Conservation (phyloP, 2,888 invertebrate species). For the Meganola albula region DNA sequence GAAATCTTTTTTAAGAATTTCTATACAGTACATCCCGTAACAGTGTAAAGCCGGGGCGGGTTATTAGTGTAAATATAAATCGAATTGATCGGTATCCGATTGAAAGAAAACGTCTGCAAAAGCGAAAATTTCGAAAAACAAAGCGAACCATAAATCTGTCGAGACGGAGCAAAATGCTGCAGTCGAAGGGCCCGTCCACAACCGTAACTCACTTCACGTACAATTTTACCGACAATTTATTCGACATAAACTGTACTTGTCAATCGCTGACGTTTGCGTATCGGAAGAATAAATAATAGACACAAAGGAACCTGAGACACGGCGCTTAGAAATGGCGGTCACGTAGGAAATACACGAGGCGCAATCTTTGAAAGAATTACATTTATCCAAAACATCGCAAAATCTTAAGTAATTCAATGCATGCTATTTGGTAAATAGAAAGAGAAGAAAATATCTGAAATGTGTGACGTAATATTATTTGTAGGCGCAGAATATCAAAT, state of each 20-base stretch:
- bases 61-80: slow-evolving; percentile 25
- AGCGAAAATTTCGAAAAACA: slow-evolving; percentile 53
- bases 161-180: slow-evolving; percentile 43
- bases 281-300: slow-evolving; percentile 71
- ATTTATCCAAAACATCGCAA: slow-evolving; percentile 66
- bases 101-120: slow-evolving; percentile 35
- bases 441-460: slow-evolving; percentile 18
- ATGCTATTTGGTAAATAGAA: slow-evolving; percentile 46
- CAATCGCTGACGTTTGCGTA: slow-evolving; percentile 71
- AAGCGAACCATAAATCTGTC: slow-evolving; percentile 60
- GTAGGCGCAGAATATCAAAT: slow-evolving; percentile 16
- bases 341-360: slow-evolving; percentile 62
- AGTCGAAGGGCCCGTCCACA: slow-evolving; percentile 57
- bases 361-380: slow-evolving; percentile 75
- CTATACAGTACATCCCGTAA: no score
- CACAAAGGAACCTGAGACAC: slow-evolving; percentile 61
- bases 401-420: slow-evolving; percentile 71
- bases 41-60: no score
- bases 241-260: slow-evolving; percentile 72
- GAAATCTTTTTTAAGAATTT: no score
- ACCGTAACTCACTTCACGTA: slow-evolving; percentile 66
- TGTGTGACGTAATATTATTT: slow-evolving; percentile 20
- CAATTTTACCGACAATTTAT: slow-evolving; percentile 71
- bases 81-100: slow-evolving; percentile 27
- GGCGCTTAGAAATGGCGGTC: slow-evolving; percentile 62